phyloP scores from a whole-genome alignment of 1,140 invertebrate genomes.

The Hermatobates lingyangjiaoensis region DNA sequence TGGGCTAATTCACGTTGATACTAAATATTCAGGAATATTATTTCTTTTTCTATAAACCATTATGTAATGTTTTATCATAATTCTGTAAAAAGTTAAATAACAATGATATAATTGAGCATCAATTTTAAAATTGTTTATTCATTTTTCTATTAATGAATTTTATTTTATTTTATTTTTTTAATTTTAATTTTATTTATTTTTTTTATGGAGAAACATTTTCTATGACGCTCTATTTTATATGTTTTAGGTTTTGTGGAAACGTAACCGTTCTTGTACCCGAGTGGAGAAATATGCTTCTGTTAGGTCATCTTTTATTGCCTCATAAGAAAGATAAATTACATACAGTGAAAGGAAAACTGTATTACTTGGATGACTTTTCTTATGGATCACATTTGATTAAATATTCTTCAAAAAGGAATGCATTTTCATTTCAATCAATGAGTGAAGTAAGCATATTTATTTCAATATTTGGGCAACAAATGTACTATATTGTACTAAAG shows the following conservation, averaged over 20 bases:
- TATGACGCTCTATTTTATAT: too few relatives aligned
- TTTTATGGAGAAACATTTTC: too few relatives aligned
- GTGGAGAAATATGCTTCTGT: constrained; percentile 17
- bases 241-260: constrained; percentile 34
- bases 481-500: too few relatives aligned
- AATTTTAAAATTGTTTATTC: background rate
- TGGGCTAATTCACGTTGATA: too few relatives aligned
- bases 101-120: too few relatives aligned
- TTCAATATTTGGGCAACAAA: too few relatives aligned
- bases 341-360: constrained; percentile 24
- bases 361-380: constrained; percentile 14
- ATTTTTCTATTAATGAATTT: constrained; percentile 1
- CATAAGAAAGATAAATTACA: constrained; percentile 40
- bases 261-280: constrained; percentile 23
- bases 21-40: too few relatives aligned
- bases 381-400: constrained; percentile 14
- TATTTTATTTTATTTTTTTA: constrained; percentile 5
- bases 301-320: constrained; percentile 34
- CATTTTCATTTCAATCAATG: constrained; percentile 8
- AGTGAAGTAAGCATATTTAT: constrained; percentile 10
- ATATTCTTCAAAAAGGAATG: constrained; percentile 7
- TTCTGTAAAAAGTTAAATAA: too few relatives aligned
- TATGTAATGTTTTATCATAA: too few relatives aligned
- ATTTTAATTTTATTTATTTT: too few relatives aligned
- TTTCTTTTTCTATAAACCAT: too few relatives aligned